Evolutionary conservation across 2,888 invertebrate species (phyloP).

Genomic region (Bombylius discolor): DNA sequence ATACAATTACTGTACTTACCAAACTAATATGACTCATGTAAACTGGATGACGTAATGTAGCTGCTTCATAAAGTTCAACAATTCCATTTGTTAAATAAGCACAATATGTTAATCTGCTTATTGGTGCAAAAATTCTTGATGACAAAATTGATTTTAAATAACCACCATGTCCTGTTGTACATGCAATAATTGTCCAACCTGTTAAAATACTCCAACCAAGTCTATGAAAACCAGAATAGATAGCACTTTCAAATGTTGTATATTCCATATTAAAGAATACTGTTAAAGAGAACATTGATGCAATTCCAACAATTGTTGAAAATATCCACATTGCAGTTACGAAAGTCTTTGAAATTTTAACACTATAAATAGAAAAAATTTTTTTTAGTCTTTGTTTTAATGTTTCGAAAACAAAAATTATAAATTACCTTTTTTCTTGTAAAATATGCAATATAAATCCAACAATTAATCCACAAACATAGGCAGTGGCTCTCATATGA

Average conservation of each 20-base stretch:
- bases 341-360: constrained; percentile 31
- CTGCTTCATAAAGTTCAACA: constrained; percentile 50
- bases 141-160: constrained; percentile 21
- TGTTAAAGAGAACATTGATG: constrained; percentile 48
- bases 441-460: constrained; percentile 53
- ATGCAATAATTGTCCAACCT: constrained; percentile 54
- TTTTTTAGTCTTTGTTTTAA: neutral
- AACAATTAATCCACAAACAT: constrained; percentile 51
- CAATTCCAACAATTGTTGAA: constrained; percentile 35
- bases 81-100: constrained; percentile 61
- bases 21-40: constrained; percentile 48
- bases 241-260: constrained; percentile 45
- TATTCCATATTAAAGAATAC: constrained; percentile 51
- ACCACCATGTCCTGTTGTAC: constrained; percentile 54
- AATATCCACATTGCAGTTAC: constrained; percentile 27
- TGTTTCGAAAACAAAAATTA: neutral
- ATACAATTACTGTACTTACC: constrained; percentile 37
- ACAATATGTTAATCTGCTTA: constrained; percentile 57
- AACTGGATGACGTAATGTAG: constrained; percentile 45
- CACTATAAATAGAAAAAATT: constrained; percentile 22
- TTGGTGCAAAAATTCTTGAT: constrained; percentile 42
- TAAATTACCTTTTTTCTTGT: constrained; percentile 42
- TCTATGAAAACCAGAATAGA: constrained; percentile 52
- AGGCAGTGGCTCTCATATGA: constrained; percentile 59
- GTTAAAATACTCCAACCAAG: constrained; percentile 54